Evolutionary conservation across 2,888 invertebrate genomes (phyloP).

Genomic region (Drosophila lacicola): DNA sequence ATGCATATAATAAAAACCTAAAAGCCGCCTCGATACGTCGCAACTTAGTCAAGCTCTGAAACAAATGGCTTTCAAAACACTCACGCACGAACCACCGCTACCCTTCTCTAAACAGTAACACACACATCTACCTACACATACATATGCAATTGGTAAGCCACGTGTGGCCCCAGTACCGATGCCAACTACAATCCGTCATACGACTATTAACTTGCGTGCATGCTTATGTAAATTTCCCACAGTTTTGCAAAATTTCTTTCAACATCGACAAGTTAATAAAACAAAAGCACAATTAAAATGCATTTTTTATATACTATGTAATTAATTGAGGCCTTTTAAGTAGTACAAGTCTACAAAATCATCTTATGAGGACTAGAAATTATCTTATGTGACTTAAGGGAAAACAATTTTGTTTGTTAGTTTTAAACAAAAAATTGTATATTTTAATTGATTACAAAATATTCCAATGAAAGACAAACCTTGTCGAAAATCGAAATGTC

Average conservation of each 20-base stretch:
- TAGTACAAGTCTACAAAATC: too few relatives aligned
- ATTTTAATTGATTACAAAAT: constrained; percentile 9
- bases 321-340: background rate
- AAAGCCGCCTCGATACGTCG: constrained; percentile 41
- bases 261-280: constrained; percentile 38
- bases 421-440: background rate
- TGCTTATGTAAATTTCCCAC: constrained; percentile 63
- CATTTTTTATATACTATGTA: constrained; percentile 1
- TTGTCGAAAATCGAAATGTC: constrained; percentile 52
- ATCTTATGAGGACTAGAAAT: too few relatives aligned
- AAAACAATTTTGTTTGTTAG: too few relatives aligned
- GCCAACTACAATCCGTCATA: constrained; percentile 17
- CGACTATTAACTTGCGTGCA: constrained; percentile 24
- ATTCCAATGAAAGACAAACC: constrained; percentile 45
- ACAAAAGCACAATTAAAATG: background rate
- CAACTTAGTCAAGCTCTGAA: constrained; percentile 48
- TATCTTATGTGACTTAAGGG: too few relatives aligned
- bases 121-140: constrained; percentile 3
- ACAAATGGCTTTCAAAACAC: constrained; percentile 60
- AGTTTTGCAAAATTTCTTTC: constrained; percentile 28
- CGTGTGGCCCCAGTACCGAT: constrained; percentile 15
- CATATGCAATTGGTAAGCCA: constrained; percentile 15
- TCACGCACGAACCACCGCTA: constrained; percentile 25
- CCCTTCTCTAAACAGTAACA: background rate
- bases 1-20: constrained; percentile 26